Base-by-base conservation (phyloP, 2,888 invertebrate genomes). In the Apotomis turbidana region DNA sequence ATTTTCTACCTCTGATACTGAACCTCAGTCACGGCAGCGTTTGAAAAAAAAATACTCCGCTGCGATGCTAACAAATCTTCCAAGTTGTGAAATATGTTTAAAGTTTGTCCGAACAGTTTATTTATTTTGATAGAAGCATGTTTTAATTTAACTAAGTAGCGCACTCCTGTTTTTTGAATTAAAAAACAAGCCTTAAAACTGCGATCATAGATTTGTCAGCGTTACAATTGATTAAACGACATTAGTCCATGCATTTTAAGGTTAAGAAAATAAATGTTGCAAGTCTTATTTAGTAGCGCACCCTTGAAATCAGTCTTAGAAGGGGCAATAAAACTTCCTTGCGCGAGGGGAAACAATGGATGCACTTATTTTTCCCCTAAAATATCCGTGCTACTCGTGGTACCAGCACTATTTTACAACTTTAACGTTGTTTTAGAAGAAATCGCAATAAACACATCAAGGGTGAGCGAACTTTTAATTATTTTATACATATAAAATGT, bases 1-100 rank as follows among this genome's bases (percentile, higher is more conserved):
- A 71, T 71, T 61, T 84, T 78, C 79, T 83, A 86, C 87, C 86
- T 90, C 88, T 89, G 87, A 89, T 86, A 83, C 83, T 81, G 76
- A 78, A 80, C 80, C 77, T 55, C 77, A 49, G 78, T 82, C 78
- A 78, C 74, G 78, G 79, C 71, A 77, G 83, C 79, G 85, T 81
- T 78, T 80, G 36, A 27, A 73, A 55, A 84, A 55, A 83, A 84
- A 78, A 83, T 79, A 82, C 78, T 78, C 77, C 73, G 78, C 77
- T 61, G 73, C 74, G 77, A 76, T 55, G 70, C 61, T 75, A 68
- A 60, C 61, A 63, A 62, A 52, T 68, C 52, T 68, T 68, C 49
- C 8, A 59, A 59, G 62, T 68, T 72, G 52, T 68, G 68, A 72
- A 72, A 68, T 68, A 72, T 68, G 44, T 58, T 63, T 62, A 9